phyloP scores from a whole-genome alignment of 2,113 vertebrate species.

The Bagarius yarrelli region DNA sequence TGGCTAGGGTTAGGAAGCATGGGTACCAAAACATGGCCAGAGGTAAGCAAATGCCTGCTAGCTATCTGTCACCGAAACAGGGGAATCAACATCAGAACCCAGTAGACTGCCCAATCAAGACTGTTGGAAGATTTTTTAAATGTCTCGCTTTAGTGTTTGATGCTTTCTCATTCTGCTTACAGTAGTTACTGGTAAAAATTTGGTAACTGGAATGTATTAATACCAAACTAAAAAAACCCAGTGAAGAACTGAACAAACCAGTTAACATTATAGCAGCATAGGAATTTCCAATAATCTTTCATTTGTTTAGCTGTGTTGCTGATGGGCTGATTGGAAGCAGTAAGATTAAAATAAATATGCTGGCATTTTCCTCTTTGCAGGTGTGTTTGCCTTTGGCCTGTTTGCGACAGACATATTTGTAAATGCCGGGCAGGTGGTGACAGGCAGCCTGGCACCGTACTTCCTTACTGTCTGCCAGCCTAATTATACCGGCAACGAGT shows the following conservation, averaged over 20 bases:
- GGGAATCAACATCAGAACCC: too few species aligned
- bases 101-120: too few species aligned
- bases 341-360: neutral
- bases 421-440: slow-evolving; percentile 96
- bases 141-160: neutral
- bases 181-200: neutral
- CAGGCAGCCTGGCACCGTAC: slow-evolving; percentile 90
- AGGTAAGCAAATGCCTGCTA: too few species aligned
- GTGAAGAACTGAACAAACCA: neutral
- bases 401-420: slow-evolving; percentile 99
- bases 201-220: neutral
- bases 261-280: slow-evolving; percentile 3
- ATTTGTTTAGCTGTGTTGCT: slow-evolving; percentile 27
- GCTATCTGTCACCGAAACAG: too few species aligned
- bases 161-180: neutral
- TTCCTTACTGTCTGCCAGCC: slow-evolving; percentile 96
- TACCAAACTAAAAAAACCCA: slow-evolving; percentile 29
- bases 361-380: slow-evolving; percentile 62
- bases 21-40: too few species aligned
- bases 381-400: slow-evolving; percentile 96
- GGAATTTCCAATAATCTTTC: slow-evolving; percentile 23
- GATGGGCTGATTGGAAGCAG: neutral
- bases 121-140: too few species aligned
- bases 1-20: too few species aligned
- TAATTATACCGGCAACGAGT: slow-evolving; percentile 91